These are phyloP conservation scores for Setipinna tenuifilis DNA, from an alignment of 2,797 vertebrate genomes.

Conservation along the genomic window DNA sequence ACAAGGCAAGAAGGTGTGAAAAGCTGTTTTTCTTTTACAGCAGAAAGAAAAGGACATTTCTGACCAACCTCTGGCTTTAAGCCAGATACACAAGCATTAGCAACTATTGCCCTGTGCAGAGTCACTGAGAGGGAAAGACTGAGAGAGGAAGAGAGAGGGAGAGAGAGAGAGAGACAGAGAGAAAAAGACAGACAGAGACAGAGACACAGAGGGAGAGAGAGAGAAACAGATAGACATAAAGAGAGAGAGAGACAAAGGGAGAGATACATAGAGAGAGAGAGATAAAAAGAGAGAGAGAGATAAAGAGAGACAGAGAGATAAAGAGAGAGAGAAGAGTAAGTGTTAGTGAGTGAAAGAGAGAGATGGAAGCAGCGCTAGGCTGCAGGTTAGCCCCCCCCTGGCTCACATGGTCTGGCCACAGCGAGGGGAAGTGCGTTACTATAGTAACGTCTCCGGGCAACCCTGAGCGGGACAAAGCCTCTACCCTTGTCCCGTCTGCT, in stretches of 20 bases:
- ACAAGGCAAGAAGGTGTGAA: too few relatives aligned
- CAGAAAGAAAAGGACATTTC: too few relatives aligned
- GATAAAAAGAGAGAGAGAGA: neutral
- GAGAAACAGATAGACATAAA: neutral
- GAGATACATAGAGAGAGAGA: neutral
- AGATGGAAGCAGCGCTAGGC: neutral
- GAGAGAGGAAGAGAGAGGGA: neutral
- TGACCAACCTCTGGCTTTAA: too few relatives aligned
- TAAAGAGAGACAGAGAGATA: neutral
- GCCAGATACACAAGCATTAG: too few relatives aligned
- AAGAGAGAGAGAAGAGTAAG: neutral
- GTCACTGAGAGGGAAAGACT: neutral
- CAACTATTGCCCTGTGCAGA: too few relatives aligned
- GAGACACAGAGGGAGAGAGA: conserved; percentile 47
- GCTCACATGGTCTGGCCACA: neutral
- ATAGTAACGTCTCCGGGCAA: conserved; percentile 10
- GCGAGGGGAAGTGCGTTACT: neutral
- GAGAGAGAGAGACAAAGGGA: neutral
- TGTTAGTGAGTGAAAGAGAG: neutral
- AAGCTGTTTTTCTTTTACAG: too few relatives aligned
- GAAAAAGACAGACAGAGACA: neutral
- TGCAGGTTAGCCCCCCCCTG: neutral
- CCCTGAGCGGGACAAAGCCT: neutral
- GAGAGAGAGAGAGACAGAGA: neutral
- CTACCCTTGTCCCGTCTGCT: neutral